Conservation (phyloP, 2,797 vertebrate species). For the Spatula versicolor region DNA sequence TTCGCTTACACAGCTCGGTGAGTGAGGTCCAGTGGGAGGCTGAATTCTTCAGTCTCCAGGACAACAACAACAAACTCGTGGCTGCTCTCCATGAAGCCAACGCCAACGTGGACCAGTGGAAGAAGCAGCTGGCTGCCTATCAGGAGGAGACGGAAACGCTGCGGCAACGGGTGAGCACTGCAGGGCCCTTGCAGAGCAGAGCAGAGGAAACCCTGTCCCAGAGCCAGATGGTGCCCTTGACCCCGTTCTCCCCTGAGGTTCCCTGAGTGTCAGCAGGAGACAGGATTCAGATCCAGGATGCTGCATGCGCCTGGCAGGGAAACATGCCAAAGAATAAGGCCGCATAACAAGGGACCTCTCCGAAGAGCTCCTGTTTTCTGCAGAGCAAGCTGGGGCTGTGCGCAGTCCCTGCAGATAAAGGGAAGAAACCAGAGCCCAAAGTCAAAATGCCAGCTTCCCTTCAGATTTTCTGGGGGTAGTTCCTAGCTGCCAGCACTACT, state of each 20-base stretch:
- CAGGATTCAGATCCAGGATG: not conserved
- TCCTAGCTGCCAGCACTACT: not conserved
- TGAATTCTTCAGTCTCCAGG: conserved; percentile 93
- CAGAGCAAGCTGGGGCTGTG: not conserved
- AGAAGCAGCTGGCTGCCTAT: conserved; percentile 90
- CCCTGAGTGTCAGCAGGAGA: not conserved
- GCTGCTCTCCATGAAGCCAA: conserved; percentile 92
- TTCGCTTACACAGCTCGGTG: conserved; percentile 81
- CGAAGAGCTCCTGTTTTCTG: not conserved
- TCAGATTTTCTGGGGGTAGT: not conserved
- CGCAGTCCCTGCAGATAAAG: not conserved
- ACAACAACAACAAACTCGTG: conserved; percentile 92
- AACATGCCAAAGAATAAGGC: not conserved
- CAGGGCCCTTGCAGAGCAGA: not conserved
- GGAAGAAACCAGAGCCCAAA: not conserved
- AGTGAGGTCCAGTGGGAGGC: conserved; percentile 93
- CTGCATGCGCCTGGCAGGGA: not conserved
- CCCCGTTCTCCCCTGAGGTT: not conserved
- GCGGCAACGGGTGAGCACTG: conserved; percentile 83
- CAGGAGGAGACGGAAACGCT: conserved; percentile 91
- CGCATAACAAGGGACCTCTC: not conserved
- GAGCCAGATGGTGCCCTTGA: not conserved
- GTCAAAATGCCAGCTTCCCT: not conserved
- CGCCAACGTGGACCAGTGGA: conserved; percentile 90
- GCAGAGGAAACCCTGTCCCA: not conserved